Base-by-base conservation (phyloP, 2,888 invertebrate species). In the Sinodicranocentrus sp. region DNA sequence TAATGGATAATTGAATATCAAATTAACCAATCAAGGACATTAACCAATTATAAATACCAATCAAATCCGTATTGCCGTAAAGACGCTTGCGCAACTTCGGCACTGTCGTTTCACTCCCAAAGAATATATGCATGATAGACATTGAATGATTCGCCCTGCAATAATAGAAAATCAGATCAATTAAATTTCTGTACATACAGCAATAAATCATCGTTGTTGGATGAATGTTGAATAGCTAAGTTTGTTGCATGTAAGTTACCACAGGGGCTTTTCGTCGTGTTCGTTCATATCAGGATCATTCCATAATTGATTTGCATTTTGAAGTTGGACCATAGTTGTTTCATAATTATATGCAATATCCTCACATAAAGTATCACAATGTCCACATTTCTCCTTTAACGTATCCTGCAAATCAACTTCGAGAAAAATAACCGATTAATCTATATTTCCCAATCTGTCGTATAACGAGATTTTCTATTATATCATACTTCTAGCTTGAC, bases 331-430 rank as follows among this genome's bases (percentile, higher is more conserved):
- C 19, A 68, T 65, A 1, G 84, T 84, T 10, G 76, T 76, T 43
- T 84, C 75, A 48, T 75, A 77, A 26, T 82, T 80, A 44, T 84
- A 84, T 3, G 43, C 72, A 15, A 77, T 80, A 25, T 84, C 72
- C 8, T 84, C 84, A 26, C 84, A 84, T 19, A 84, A 26, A 0
- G 52, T 17, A 6, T 72, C 63, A 28, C 85, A 85, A 25, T 85
- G 67, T 19, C 73, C 77, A 25, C 85, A 85, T 15, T 8, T 23
- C 25, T 59, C 15, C 15, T 72, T 44, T 19, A 78, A 13, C 0
- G 26, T 33, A 0, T 26, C 48, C 28, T 48, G 68, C 28, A 78
- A 23, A 6, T 70, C 33, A 10, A 33, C 78, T 77, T 13, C 13
- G 39, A 39, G 6, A 48, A 48, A n/a, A n/a, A n/a, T n/a, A n/a